Percentiles rank a stretch among this genome's conserved stretches.
phyloP scores from a whole-genome alignment of 2,113 vertebrate species.

The Pristiophorus japonicus region DNA sequence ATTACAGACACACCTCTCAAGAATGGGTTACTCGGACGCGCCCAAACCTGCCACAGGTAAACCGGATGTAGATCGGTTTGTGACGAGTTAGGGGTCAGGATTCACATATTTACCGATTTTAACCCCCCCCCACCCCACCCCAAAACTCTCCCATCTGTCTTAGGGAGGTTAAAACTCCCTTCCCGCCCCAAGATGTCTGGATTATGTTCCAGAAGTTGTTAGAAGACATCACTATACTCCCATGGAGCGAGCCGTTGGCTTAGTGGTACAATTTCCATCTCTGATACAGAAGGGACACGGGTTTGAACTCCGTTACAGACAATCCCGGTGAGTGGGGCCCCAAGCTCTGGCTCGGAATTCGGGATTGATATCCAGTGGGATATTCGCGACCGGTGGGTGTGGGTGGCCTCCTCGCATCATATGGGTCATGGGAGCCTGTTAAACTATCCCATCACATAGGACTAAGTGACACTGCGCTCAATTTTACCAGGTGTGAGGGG shows the following conservation, averaged over 20 bases:
- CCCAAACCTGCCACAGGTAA: background rate
- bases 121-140: too few relatives aligned
- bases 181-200: background rate
- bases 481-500: too few relatives aligned
- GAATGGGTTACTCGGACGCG: background rate
- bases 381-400: background rate
- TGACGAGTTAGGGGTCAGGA: background rate
- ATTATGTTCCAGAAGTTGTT: too few relatives aligned
- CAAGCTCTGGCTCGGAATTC: background rate
- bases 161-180: background rate
- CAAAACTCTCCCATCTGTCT: background rate
- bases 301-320: background rate
- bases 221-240: too few relatives aligned
- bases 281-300: background rate
- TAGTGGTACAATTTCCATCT: background rate
- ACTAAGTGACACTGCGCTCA: too few relatives aligned
- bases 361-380: background rate
- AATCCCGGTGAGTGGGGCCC: background rate
- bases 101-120: background rate
- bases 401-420: background rate
- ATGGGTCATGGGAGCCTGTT: background rate
- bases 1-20: background rate
- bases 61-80: background rate
- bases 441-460: background rate
- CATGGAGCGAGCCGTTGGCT: background rate